A percentile compares a stretch with the other conserved stretches of the same genome.
Conservation (phyloP, 2,888 invertebrate species). For the Clepsis dumicolana region DNA sequence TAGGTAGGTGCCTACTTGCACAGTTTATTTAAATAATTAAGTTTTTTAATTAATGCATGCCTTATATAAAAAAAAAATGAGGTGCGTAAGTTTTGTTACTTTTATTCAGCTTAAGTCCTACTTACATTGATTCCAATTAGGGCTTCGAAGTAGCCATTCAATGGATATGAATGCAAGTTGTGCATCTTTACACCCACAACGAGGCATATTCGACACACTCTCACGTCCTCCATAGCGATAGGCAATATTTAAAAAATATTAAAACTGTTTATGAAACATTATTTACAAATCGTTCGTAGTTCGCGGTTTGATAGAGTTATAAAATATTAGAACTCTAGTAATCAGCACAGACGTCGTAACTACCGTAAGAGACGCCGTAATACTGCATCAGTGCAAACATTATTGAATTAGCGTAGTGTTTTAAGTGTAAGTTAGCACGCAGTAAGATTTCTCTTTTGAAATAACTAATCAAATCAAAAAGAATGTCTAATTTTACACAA, state of each 20-base stretch:
- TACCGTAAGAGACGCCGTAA: constrained; percentile 18
- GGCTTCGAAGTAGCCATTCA: constrained; percentile 65
- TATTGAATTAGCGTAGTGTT: constrained; percentile 27
- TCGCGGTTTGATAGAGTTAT: constrained; percentile 72
- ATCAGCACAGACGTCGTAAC: constrained; percentile 26
- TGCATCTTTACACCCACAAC: constrained; percentile 67
- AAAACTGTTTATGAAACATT: constrained; percentile 24
- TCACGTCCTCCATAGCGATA: constrained; percentile 63
- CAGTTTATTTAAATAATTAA: no score
- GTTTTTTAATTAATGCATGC: no score
- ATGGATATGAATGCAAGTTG: constrained; percentile 61
- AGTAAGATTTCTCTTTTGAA: constrained; percentile 14
- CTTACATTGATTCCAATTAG: constrained; percentile 70
- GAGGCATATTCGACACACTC: constrained; percentile 76
- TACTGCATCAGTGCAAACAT: constrained; percentile 43
- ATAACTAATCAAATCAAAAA: constrained; percentile 49
- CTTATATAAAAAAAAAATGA: no score
- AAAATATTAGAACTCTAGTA: constrained; percentile 74
- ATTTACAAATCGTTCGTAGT: constrained; percentile 58
- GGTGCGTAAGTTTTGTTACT: no score
- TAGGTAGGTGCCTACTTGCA: no score
- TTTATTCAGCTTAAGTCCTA: neutral
- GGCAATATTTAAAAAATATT: constrained; percentile 34
- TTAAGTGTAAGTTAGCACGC: constrained; percentile 7
- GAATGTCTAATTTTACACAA: constrained; percentile 71